Percentiles rank a stretch among this genome's conserved stretches.
These are phyloP conservation scores for Montipora sp. DNA, from an alignment of 64 coral and sea anemone genomes.

Conservation along the genomic window DNA sequence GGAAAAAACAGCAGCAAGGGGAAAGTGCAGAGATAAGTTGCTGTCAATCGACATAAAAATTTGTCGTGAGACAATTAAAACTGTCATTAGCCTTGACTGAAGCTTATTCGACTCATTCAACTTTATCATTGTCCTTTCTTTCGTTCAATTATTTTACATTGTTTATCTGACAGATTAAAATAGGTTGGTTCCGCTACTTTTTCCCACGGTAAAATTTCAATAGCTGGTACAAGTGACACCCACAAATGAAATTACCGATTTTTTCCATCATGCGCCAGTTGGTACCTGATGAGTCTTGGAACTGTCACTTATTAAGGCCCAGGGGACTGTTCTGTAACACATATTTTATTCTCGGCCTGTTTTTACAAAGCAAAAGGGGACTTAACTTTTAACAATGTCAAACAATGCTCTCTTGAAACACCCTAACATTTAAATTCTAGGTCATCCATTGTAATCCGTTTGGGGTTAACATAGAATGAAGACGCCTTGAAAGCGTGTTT, in stretches of 20 bases:
- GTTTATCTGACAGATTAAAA: neutral
- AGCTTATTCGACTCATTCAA: neutral
- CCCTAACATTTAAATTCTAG: neutral
- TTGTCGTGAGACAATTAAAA: neutral
- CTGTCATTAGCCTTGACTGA: neutral
- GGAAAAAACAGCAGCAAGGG: neutral
- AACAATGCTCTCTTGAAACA: neutral
- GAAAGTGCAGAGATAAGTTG: neutral
- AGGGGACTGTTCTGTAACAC: neutral
- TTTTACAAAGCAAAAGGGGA: neutral
- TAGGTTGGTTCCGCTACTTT: neutral
- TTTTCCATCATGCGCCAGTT: neutral
- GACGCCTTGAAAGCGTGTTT: conserved; percentile 14
- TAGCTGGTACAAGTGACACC: conserved; percentile 4
- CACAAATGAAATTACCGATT: neutral
- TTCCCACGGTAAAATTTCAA: conserved; percentile 61
- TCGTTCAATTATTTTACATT: neutral
- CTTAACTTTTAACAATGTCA: conserved; percentile 5
- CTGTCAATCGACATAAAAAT: neutral
- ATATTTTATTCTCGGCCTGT: neutral
- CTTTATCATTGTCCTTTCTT: neutral
- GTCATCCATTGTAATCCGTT: neutral
- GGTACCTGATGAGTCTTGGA: neutral
- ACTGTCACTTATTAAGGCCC: neutral
- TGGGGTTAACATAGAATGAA: neutral